Percentiles rank a stretch among this genome's conserved stretches.
These are phyloP conservation scores for Antedon mediterranea DNA, from an alignment of 53 echinoderm and acorn worm species.

Conservation along the genomic window DNA sequence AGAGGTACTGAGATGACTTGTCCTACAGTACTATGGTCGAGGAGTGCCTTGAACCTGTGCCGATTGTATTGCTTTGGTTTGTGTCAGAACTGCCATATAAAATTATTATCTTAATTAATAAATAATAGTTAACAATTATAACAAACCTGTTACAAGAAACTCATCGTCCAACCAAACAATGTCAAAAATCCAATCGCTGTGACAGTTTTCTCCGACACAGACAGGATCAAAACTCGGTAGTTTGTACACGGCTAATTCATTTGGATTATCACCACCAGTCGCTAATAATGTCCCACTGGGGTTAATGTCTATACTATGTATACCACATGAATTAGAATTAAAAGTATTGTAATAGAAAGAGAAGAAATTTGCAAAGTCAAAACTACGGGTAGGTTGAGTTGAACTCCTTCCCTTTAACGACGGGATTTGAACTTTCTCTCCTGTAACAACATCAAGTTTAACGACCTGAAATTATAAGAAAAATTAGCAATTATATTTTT, in stretches of 20 bases:
- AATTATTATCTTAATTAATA: neutral
- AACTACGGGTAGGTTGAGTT: neutral
- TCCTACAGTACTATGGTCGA: too few relatives aligned
- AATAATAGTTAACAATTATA: neutral
- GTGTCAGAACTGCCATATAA: too few relatives aligned
- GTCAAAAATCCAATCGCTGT: constrained; percentile 86
- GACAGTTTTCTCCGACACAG: constrained; percentile 87
- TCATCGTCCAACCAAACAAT: constrained; percentile 92
- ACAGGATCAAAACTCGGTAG: constrained; percentile 89
- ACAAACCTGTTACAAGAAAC: constrained; percentile 82
- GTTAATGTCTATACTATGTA: constrained; percentile 85
- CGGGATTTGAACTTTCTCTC: constrained; percentile 1
- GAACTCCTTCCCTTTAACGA: neutral
- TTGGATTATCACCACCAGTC: constrained; percentile 83
- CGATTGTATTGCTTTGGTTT: too few relatives aligned
- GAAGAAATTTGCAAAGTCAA: too few relatives aligned
- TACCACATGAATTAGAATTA: constrained; percentile 33
- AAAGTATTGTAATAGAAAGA: neutral
- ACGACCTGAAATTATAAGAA: neutral
- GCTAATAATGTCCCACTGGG: constrained; percentile 70
- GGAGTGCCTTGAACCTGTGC: too few relatives aligned
- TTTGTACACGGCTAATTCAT: constrained; percentile 63
- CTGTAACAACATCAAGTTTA: neutral
- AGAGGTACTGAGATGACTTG: too few relatives aligned
- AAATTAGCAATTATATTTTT: too few relatives aligned